Base-by-base conservation (phyloP, 2,888 invertebrate genomes). In the Strigamia maritima region DNA sequence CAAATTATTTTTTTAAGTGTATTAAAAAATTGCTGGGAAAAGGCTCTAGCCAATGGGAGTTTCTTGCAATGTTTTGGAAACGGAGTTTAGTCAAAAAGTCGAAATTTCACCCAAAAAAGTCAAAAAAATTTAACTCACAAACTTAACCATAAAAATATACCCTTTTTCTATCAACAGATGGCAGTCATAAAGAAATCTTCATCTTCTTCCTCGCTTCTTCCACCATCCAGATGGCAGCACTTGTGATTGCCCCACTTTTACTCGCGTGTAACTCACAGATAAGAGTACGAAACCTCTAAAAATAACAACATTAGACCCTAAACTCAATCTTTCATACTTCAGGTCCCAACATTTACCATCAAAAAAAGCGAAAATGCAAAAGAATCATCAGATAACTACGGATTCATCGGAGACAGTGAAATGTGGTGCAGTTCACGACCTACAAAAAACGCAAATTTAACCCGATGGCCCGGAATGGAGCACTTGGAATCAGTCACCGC, bases 161-260 rank as follows among this genome's bases (percentile, higher is more conserved):
- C 3, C 40, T 77, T 77, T 60, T 22, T 77, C 60, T 10, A 10
- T 28, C 60, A 8, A 16, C 78, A 79, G 79, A 79, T 31, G 79
- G 74, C 26, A 24, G 28, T 10, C 74, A 44, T 19, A 31, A 28
- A 14, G 79, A 79, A 26, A 79, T 79, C 0, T 44, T 31, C 44
- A 79, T 79, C 44, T 79, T 79, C 26, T 79, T 79, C 44, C 22
- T 79, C 44, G 70, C 79, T 8, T 19, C 79, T 12, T 70, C 74
- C 74, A 74, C 74, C 2, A 79, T 79, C 31, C 74, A 79, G 44
- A 35, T 79, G 31, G 28, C 74, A 7, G 75, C 75, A n/a, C 40
- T 74, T 4, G 79, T 75, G 28, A 24, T 79, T 7, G 38, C 75
- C 0, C 35, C 75, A 28, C 79, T 79, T 75, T 28, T 77, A 49